These are phyloP conservation scores for Scrobipalpa costella DNA, from an alignment of 2,888 invertebrate species.

Conservation along the genomic window DNA sequence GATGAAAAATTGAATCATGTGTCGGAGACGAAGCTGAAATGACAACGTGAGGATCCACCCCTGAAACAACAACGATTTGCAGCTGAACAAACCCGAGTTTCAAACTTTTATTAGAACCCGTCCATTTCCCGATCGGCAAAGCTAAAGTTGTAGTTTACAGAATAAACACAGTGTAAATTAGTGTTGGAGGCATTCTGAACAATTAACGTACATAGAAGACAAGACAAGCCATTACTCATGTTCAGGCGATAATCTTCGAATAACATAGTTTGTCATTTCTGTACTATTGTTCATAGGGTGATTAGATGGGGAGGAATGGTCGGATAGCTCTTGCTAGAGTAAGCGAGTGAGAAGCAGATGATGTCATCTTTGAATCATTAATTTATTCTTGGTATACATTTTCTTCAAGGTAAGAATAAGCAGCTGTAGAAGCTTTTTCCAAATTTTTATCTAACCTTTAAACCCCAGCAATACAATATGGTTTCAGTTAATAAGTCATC, in stretches of 20 bases:
- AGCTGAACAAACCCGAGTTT: constrained; percentile 28
- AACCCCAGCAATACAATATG: no score
- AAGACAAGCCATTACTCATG: constrained; percentile 73
- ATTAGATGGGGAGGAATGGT: constrained; percentile 3
- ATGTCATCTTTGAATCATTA: constrained; percentile 1
- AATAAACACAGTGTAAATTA: constrained; percentile 76
- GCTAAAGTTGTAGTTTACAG: constrained; percentile 50
- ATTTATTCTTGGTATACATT: neutral
- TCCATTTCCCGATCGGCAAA: constrained; percentile 27
- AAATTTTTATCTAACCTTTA: no score
- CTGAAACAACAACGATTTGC: constrained; percentile 34
- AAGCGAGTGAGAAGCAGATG: neutral
- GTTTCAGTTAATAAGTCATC: no score
- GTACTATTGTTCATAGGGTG: constrained; percentile 43
- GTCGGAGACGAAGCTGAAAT: constrained; percentile 60
- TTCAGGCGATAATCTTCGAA: constrained; percentile 73
- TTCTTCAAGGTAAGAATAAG: no score
- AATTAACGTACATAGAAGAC: constrained; percentile 70
- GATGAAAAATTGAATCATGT: constrained; percentile 74
- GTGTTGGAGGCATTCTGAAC: constrained; percentile 66
- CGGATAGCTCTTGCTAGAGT: neutral
- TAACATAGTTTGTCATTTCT: constrained; percentile 69
- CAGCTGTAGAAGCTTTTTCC: no score
- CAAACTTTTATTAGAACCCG: constrained; percentile 23
- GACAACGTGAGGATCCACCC: constrained; percentile 64